phyloP scores from a whole-genome alignment of 92 coral and sea anemone genomes.

The Meandrina meandrites region DNA sequence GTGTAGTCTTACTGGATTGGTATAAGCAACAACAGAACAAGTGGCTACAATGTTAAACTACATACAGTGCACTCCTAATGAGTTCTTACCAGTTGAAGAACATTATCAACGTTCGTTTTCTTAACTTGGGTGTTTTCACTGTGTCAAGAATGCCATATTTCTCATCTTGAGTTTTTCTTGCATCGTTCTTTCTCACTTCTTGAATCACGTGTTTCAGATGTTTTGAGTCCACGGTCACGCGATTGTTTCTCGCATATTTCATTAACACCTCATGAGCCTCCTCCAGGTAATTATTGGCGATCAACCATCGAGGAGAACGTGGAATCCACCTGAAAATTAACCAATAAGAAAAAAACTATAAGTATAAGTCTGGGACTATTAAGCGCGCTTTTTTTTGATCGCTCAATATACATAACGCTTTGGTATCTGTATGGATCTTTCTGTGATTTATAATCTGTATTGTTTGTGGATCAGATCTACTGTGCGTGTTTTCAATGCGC shows the following conservation, averaged over 20 bases:
- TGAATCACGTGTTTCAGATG: slow-evolving; percentile 53
- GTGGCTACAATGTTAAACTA: no score
- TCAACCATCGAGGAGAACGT: slow-evolving; percentile 85
- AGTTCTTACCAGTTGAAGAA: slow-evolving; percentile 73
- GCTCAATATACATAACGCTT: no score
- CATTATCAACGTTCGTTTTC: slow-evolving; percentile 74
- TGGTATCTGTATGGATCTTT: no score
- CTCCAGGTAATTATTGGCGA: slow-evolving; percentile 75
- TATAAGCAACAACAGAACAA: no score
- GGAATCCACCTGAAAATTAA: slow-evolving; percentile 64
- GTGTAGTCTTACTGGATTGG: no score
- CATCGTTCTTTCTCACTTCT: slow-evolving; percentile 59
- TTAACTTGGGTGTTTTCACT: slow-evolving; percentile 66
- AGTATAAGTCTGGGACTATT: background rate
- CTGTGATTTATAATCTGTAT: no score
- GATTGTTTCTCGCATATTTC: slow-evolving; percentile 63
- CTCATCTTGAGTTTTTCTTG: slow-evolving; percentile 22
- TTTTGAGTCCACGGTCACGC: slow-evolving; percentile 55
- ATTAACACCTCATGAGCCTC: slow-evolving; percentile 71
- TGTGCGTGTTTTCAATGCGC: no score
- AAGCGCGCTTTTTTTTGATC: no score
- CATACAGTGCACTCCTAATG: no score
- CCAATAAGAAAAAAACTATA: background rate
- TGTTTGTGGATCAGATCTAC: no score
- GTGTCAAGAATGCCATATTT: slow-evolving; percentile 54